Conservation (phyloP, 2,797 vertebrate species). For the Danio choprae region DNA sequence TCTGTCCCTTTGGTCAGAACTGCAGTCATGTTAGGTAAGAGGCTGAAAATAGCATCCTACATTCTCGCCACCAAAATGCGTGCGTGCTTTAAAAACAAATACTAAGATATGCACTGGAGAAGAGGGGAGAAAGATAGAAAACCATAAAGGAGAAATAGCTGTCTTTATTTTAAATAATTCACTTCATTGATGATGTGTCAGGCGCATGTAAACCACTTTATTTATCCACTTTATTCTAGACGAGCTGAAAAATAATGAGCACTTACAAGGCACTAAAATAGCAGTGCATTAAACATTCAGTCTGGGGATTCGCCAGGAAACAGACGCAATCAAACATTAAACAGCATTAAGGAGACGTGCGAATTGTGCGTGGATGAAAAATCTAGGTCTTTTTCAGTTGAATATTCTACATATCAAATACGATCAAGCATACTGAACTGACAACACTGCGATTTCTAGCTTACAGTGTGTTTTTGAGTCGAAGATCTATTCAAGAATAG, state of each 20-base stretch:
- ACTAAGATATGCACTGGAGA: background rate
- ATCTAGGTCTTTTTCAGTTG: background rate
- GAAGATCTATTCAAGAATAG: too few relatives aligned
- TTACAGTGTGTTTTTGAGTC: too few relatives aligned
- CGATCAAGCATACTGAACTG: background rate
- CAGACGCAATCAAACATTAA: constrained; percentile 12
- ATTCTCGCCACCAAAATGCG: constrained; percentile 18
- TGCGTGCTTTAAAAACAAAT: constrained; percentile 30
- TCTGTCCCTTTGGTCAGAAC: constrained; percentile 50
- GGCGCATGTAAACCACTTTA: constrained; percentile 34
- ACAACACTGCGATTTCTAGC: background rate
- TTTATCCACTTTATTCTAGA: constrained; percentile 20
- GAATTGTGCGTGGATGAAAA: background rate
- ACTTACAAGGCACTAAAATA: constrained; percentile 38
- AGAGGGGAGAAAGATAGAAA: constrained; percentile 15
- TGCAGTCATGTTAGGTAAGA: constrained; percentile 52
- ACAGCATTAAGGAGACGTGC: constrained; percentile 36
- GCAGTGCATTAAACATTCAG: constrained; percentile 23
- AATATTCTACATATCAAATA: background rate
- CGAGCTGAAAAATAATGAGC: constrained; percentile 45
- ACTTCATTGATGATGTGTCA: constrained; percentile 33
- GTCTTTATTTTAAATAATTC: constrained; percentile 52
- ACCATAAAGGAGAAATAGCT: constrained; percentile 20
- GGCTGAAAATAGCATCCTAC: constrained; percentile 44
- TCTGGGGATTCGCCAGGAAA: background rate